These are phyloP conservation scores for Pantherophis guttatus DNA, from an alignment of 2,113 vertebrate species.

Conservation along the genomic window DNA sequence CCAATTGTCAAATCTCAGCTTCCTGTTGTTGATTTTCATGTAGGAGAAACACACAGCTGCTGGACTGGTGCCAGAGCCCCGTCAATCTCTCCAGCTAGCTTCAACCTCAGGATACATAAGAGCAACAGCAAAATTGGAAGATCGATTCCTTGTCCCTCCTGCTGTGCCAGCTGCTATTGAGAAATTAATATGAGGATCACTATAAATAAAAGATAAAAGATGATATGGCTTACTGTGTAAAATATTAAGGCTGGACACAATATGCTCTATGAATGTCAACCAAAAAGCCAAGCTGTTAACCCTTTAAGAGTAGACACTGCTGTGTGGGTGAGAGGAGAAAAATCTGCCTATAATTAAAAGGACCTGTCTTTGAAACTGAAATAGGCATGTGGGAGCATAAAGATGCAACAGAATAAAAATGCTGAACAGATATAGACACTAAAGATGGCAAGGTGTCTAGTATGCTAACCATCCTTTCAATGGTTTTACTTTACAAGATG, in stretches of 20 bases:
- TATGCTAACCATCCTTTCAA: neutral
- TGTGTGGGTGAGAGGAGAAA: constrained; percentile 7
- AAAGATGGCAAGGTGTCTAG: neutral
- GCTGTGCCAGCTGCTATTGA: constrained; percentile 73
- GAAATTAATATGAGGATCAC: constrained; percentile 80
- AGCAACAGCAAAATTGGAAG: constrained; percentile 74
- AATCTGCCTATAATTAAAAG: neutral
- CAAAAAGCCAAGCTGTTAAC: constrained; percentile 68
- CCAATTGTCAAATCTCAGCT: constrained; percentile 68
- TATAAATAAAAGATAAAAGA: constrained; percentile 86
- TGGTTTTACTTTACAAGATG: neutral
- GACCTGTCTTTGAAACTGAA: neutral
- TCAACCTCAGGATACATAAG: constrained; percentile 71
- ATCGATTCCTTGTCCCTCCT: constrained; percentile 78
- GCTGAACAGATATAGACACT: neutral
- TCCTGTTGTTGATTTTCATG: constrained; percentile 75
- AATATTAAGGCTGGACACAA: constrained; percentile 76
- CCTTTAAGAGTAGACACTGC: constrained; percentile 17
- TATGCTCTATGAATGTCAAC: constrained; percentile 65
- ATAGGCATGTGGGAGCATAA: neutral
- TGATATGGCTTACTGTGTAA: constrained; percentile 74
- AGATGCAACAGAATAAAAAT: neutral
- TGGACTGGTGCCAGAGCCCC: constrained; percentile 57
- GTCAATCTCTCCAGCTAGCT: constrained; percentile 69
- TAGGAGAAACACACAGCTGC: constrained; percentile 59